Percentiles rank a stretch among this genome's conserved stretches.
phyloP scores from a whole-genome alignment of 1,140 invertebrate genomes.

The Lepidurus apus region DNA sequence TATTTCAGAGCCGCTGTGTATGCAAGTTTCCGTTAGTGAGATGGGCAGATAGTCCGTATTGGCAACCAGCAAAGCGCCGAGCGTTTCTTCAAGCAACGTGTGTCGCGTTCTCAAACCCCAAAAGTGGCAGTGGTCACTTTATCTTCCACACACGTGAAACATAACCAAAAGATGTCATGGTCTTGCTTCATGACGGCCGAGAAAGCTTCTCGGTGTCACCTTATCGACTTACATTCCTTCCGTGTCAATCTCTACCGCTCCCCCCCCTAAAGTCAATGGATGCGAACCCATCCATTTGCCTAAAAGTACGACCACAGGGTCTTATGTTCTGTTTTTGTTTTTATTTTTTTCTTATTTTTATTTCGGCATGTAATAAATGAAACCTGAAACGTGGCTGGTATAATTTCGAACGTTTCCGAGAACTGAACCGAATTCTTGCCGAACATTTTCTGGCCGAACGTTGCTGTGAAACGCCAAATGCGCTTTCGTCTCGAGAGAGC shows the following conservation, averaged over 20 bases:
- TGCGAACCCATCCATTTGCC: neutral
- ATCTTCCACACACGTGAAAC: conserved; percentile 14
- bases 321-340: neutral
- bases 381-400: no score
- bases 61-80: neutral
- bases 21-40: no score
- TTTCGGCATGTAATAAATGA: no score
- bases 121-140: neutral
- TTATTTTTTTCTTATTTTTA: no score
- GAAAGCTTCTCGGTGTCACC: conserved; percentile 17
- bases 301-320: neutral
- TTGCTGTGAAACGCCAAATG: no score
- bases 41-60: no score
- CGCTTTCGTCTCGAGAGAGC: no score
- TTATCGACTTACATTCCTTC: conserved; percentile 6
- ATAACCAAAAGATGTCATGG: neutral
- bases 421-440: no score
- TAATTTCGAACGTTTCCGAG: no score
- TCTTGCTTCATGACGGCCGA: neutral
- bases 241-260: neutral
- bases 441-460: no score
- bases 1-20: no score
- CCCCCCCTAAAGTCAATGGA: neutral
- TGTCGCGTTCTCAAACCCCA: neutral
- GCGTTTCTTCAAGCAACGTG: neutral